Evolutionary conservation across 2,888 invertebrate genomes (phyloP).

Genomic region (Apantesis nais): DNA sequence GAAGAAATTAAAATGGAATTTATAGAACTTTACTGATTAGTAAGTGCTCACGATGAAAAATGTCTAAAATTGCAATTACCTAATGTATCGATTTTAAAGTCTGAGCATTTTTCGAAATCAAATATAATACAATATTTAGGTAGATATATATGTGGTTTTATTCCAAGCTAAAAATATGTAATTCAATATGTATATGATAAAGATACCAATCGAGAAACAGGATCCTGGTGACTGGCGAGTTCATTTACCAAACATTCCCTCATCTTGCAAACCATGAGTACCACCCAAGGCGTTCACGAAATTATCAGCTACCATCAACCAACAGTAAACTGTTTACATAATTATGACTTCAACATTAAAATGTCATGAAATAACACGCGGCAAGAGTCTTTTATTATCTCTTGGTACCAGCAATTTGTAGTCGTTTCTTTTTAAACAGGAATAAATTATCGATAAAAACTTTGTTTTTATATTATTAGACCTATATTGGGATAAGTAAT

Average conservation of each 20-base stretch:
- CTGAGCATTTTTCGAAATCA: neutral
- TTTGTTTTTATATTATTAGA: slow-evolving; percentile 6
- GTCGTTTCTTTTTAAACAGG: neutral
- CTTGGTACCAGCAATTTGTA: neutral
- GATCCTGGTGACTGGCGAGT: neutral
- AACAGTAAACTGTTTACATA: slow-evolving; percentile 44
- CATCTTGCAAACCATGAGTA: slow-evolving; percentile 4
- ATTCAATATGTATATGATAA: neutral
- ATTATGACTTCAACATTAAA: slow-evolving; percentile 40
- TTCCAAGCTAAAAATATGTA: neutral
- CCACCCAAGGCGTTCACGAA: slow-evolving; percentile 49
- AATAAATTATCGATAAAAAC: slow-evolving; percentile 1
- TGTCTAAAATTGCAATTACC: neutral
- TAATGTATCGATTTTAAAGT: too few relatives aligned
- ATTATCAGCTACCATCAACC: slow-evolving; percentile 36
- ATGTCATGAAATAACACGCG: slow-evolving; percentile 29
- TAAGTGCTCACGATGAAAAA: neutral
- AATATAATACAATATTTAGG: neutral
- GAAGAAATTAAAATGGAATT: neutral
- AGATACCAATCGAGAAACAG: slow-evolving; percentile 9
- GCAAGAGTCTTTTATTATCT: slow-evolving; percentile 25
- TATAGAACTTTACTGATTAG: neutral
- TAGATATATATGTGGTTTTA: too few relatives aligned
- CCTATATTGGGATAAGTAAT: neutral
- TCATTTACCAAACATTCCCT: neutral